phyloP scores from a whole-genome alignment of 2,888 invertebrate genomes.

The Ophion ellenae region DNA sequence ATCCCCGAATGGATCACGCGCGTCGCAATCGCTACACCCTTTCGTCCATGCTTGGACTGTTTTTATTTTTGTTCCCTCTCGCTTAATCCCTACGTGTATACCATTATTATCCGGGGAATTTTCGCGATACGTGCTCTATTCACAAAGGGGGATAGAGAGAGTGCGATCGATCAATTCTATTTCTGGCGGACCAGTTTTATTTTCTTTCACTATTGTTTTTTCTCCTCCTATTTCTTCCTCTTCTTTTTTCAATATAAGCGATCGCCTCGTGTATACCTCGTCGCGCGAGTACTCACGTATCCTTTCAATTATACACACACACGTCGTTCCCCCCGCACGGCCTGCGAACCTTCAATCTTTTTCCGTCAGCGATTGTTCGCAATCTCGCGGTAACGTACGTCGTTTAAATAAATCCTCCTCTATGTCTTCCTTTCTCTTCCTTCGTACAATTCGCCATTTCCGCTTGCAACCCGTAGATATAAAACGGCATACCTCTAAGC shows the following conservation, averaged over 20 bases:
- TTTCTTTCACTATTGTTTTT: slow-evolving; percentile 14
- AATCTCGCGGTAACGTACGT: neutral
- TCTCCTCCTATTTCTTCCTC: neutral
- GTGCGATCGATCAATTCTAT: slow-evolving; percentile 16
- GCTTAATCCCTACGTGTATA: slow-evolving; percentile 40
- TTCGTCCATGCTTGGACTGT: neutral
- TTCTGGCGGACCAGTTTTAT: slow-evolving; percentile 20
- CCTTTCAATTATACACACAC: slow-evolving; percentile 11
- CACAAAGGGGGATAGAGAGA: neutral
- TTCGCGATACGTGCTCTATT: slow-evolving; percentile 4
- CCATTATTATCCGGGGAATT: slow-evolving; percentile 28
- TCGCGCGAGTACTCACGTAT: slow-evolving; percentile 7
- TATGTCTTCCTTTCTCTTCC: neutral
- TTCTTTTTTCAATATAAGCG: neutral
- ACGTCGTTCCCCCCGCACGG: neutral
- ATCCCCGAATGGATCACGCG: slow-evolving; percentile 35
- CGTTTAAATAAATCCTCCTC: slow-evolving; percentile 3
- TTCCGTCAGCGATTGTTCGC: neutral
- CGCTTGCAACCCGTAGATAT: neutral
- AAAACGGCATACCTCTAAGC: too few species aligned
- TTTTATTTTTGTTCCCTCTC: slow-evolving; percentile 14
- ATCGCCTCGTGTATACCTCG: neutral
- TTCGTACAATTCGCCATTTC: neutral
- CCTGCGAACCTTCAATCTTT: slow-evolving; percentile 2
- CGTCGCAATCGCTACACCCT: slow-evolving; percentile 16